A percentile compares a stretch with the other conserved stretches of the same genome.
Evolutionary conservation across 2,888 invertebrate species (phyloP).

Genomic region (Smittia aterrima): DNA sequence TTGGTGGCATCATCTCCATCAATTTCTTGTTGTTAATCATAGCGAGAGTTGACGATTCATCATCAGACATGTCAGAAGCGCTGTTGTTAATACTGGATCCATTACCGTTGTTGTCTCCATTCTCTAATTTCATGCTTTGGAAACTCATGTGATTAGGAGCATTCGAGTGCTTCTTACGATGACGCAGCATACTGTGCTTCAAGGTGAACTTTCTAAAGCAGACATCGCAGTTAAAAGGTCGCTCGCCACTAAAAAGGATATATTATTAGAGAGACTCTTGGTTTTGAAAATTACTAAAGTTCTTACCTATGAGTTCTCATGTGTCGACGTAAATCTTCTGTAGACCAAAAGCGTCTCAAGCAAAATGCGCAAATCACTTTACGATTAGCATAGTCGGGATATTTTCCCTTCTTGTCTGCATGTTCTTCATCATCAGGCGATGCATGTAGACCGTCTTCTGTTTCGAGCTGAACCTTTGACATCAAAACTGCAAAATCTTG

Average conservation of each 20-base stretch:
- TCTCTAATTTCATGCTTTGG: constrained; percentile 9
- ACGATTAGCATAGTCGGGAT: constrained; percentile 82
- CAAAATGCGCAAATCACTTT: constrained; percentile 92
- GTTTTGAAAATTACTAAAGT: neutral
- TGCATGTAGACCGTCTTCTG: constrained; percentile 53
- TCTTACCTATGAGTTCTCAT: constrained; percentile 75
- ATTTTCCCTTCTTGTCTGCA: constrained; percentile 70
- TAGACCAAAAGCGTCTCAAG: constrained; percentile 90
- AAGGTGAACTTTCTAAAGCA: constrained; percentile 85
- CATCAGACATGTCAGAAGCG: constrained; percentile 53
- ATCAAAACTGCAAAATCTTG: constrained; percentile 79
- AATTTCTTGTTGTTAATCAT: constrained; percentile 30
- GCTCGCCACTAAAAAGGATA: constrained; percentile 65
- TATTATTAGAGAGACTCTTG: neutral
- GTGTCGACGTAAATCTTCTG: constrained; percentile 87
- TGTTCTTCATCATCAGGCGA: constrained; percentile 59
- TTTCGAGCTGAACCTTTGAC: constrained; percentile 74
- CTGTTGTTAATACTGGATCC: constrained; percentile 46
- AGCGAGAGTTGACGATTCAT: constrained; percentile 48
- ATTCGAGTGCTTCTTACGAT: constrained; percentile 79
- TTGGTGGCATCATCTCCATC: constrained; percentile 31
- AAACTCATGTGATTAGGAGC: constrained; percentile 10
- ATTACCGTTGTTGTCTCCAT: constrained; percentile 13
- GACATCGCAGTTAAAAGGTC: constrained; percentile 88
- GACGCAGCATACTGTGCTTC: constrained; percentile 92